Evolutionary conservation across 2,113 vertebrate species (phyloP), one percentile per base, ranked within the genome.

Genomic region (Sitta europaea): DNA sequence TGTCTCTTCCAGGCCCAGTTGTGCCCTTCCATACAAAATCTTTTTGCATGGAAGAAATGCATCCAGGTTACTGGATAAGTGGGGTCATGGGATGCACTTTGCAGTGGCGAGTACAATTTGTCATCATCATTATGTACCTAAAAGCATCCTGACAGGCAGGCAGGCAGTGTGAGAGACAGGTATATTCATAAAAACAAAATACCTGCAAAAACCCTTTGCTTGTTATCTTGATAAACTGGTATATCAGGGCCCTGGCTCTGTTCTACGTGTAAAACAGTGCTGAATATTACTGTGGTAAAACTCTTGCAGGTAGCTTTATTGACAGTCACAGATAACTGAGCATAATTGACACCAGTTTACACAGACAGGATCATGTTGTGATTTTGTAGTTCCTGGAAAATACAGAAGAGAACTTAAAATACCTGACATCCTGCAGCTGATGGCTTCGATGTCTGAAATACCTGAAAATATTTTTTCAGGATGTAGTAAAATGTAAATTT

Each of bases 251-350:
- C 53, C 48, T 38, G 31, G 54, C 36, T 58, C 31, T 2, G 1
- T 17, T 43, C 42, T 48, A 1, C 6, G 0, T 6, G 47, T 36
- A 3, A 27, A 3, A 2, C 10, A 38, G 33, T 13, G 4, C 31
- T 11, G 15, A 21, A 18, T 20, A 3, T 35, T 22, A 3, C 50
- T 76, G 79, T 5, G 3, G 17, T 28, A 25, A 27, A 48, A 48
- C 59, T 27, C 2, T 36, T 78, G 53, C 22, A 7, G 62, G 14
- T 33, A 28, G 15, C 17, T 58, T 29, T 47, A 15, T 40, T 11
- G 11, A 14, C 31, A 12, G 3, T 40, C 58, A 7, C 29, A 16
- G 77, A 3, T 61, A 78, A 22, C 29, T 8, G 0, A 10, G 1
- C 7, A 3, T 50, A 66, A 20, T 3, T 71, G 80, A 19, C 71